Evolutionary conservation across 1,140 invertebrate genomes (phyloP).

Genomic region (Varroa destructor): DNA sequence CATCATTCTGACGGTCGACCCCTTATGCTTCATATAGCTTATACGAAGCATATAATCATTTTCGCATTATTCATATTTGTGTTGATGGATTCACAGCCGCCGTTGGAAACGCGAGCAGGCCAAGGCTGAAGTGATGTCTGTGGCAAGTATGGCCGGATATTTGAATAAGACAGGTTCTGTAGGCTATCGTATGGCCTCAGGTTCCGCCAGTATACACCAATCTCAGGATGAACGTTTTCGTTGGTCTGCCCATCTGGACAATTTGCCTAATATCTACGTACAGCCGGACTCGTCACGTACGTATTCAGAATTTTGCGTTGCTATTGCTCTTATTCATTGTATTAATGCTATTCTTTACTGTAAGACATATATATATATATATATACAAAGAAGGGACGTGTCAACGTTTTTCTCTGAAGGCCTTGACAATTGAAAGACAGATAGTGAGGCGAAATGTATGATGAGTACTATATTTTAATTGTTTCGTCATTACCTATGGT

Average conservation of each 20-base stretch:
- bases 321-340: no score
- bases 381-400: no score
- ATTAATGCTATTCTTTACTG: no score
- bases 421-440: no score
- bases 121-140: constrained; percentile 45
- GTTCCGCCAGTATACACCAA: background rate
- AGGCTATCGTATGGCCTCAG: background rate
- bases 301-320: background rate
- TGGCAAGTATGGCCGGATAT: constrained; percentile 36
- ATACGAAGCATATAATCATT: no score
- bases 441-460: no score
- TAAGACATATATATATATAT: no score
- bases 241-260: constrained; percentile 24
- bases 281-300: constrained; percentile 18
- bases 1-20: no score
- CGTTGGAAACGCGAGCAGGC: constrained; percentile 75
- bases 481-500: no score
- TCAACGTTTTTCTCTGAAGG: no score
- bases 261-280: constrained; percentile 7
- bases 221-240: constrained; percentile 18
- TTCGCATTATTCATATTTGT: background rate
- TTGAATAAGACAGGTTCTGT: constrained; percentile 17
- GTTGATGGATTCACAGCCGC: constrained; percentile 47
- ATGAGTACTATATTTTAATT: no score
- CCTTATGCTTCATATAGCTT: no score